phyloP scores from a whole-genome alignment of 2,888 invertebrate genomes.

The Patella caerulea region DNA sequence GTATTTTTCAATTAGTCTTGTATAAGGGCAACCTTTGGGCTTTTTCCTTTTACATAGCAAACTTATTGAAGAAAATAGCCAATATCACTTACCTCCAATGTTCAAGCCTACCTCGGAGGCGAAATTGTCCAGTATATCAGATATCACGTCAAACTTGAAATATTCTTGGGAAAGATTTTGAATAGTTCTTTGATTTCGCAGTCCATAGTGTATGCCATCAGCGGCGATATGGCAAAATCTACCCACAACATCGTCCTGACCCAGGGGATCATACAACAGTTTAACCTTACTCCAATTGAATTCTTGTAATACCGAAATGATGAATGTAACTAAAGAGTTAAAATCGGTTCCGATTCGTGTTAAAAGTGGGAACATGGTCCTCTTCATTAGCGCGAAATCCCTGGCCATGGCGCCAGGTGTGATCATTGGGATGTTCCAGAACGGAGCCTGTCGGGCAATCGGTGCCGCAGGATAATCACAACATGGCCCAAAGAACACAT shows the following conservation, averaged over 20 bases:
- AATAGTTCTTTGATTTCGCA: constrained; percentile 30
- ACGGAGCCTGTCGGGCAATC: constrained; percentile 80
- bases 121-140: constrained; percentile 40
- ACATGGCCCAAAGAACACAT: constrained; percentile 65
- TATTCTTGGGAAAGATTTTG: constrained; percentile 39
- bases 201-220: constrained; percentile 54
- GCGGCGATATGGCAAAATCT: constrained; percentile 57
- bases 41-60: no score
- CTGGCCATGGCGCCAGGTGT: constrained; percentile 74
- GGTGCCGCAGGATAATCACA: constrained; percentile 84
- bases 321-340: constrained; percentile 46
- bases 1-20: no score
- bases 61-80: neutral
- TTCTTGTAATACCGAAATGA: constrained; percentile 37
- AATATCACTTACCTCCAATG: constrained; percentile 43
- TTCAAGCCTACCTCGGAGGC: constrained; percentile 41
- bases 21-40: no score
- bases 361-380: constrained; percentile 80
- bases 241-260: constrained; percentile 48
- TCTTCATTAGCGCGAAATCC: constrained; percentile 59
- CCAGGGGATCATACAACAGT: constrained; percentile 53
- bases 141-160: constrained; percentile 45
- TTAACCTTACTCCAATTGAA: constrained; percentile 51
- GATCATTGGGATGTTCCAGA: constrained; percentile 90
- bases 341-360: constrained; percentile 74